Evolutionary conservation across 1,140 invertebrate species (phyloP).

Genomic region (Gonatopus flavifemur): DNA sequence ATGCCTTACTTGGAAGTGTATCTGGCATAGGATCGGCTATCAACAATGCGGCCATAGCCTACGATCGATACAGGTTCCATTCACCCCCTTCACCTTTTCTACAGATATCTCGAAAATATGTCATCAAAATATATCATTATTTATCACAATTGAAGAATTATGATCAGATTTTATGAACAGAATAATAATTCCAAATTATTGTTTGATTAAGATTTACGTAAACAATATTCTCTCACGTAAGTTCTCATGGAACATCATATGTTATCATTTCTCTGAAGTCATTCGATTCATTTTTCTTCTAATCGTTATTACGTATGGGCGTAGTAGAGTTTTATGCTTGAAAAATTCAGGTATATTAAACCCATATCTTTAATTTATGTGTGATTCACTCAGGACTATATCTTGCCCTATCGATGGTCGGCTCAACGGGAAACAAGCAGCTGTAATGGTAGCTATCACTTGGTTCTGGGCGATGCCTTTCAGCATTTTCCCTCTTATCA

Average conservation of each 20-base stretch:
- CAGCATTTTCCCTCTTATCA: conserved; percentile 66
- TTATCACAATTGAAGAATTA: too few relatives aligned
- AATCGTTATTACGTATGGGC: too few relatives aligned
- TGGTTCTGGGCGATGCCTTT: conserved; percentile 75
- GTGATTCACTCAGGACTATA: conserved; percentile 69
- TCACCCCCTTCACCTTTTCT: too few relatives aligned
- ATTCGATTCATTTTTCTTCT: not conserved
- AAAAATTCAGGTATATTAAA: not conserved
- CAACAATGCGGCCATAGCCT: conserved; percentile 75
- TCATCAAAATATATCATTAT: too few relatives aligned
- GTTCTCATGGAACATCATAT: too few relatives aligned
- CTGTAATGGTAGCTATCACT: conserved; percentile 64
- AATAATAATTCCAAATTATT: too few relatives aligned
- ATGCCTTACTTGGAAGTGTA: conserved; percentile 67
- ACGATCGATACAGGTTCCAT: conserved; percentile 75
- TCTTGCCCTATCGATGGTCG: conserved; percentile 75
- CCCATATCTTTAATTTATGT: conserved; percentile 1
- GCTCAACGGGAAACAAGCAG: conserved; percentile 67
- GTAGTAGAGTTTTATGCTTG: not conserved
- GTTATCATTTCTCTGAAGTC: too few relatives aligned
- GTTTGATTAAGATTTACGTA: too few relatives aligned
- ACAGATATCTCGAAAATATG: too few relatives aligned
- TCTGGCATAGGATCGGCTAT: conserved; percentile 74
- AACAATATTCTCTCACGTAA: too few relatives aligned
- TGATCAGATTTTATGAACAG: too few relatives aligned